A percentile compares a stretch with the other conserved stretches of the same genome.
These are phyloP conservation scores for Meriones psammophilus DNA, from an alignment of 2,797 vertebrate genomes.

Conservation along the genomic window DNA sequence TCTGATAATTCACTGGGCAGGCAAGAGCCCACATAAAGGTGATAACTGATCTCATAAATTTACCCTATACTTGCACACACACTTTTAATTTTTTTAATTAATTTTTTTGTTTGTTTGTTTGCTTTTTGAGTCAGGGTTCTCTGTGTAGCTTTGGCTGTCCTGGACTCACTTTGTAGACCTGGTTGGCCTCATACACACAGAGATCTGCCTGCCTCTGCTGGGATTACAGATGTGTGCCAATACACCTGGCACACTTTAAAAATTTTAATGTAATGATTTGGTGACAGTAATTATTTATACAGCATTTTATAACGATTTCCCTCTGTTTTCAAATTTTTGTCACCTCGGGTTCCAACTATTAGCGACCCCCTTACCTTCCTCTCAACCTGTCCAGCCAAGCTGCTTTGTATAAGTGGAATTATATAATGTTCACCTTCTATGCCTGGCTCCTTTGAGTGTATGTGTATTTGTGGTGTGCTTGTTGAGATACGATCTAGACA, in stretches of 20 bases:
- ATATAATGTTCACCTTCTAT: too few species aligned
- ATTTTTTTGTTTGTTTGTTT: too few species aligned
- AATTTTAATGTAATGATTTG: neutral
- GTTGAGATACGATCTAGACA: neutral
- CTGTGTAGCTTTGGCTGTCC: too few species aligned
- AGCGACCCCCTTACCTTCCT: neutral
- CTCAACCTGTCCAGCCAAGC: neutral
- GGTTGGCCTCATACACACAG: too few species aligned
- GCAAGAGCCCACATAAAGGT: neutral
- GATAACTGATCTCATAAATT: neutral
- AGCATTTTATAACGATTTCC: neutral
- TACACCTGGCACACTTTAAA: too few species aligned
- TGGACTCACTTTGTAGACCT: too few species aligned
- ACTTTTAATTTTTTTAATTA: too few species aligned
- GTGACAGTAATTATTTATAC: neutral
- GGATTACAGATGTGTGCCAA: too few species aligned
- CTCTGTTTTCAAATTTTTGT: neutral
- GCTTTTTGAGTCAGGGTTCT: too few species aligned
- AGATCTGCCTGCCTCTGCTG: too few species aligned
- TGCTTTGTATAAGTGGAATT: neutral
- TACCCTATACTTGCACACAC: too few species aligned
- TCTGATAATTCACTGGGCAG: neutral
- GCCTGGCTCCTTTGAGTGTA: neutral
- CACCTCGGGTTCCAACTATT: neutral
- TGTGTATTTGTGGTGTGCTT: neutral